Conservation (phyloP, 2,888 invertebrate species). For the Rotaria magnacalcarata region DNA sequence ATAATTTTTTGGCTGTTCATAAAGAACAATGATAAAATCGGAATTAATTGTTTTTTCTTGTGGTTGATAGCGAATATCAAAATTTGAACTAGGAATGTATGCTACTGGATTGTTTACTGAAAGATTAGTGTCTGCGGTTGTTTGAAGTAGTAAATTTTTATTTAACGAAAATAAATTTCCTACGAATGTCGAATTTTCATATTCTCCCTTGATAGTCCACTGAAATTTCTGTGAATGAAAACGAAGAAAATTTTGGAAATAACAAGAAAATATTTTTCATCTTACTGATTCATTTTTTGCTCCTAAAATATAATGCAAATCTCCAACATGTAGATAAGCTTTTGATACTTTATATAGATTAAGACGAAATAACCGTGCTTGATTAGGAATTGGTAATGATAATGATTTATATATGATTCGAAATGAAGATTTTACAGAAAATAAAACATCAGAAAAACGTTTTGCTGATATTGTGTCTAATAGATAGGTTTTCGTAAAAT, state of each 20-base stretch:
- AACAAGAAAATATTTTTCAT: background rate
- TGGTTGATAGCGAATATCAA: background rate
- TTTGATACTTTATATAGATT: background rate
- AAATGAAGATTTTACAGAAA: background rate
- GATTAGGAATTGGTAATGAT: background rate
- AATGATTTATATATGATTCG: background rate
- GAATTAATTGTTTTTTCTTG: background rate
- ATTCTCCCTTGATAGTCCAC: background rate
- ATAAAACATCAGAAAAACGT: background rate
- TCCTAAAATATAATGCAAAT: background rate
- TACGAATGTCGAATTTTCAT: background rate
- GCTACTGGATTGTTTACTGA: background rate
- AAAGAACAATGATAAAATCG: background rate
- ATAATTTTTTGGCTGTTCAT: background rate
- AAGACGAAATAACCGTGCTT: background rate
- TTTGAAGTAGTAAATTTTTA: background rate
- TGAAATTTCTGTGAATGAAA: background rate
- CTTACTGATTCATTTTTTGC: background rate
- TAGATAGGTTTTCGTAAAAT: background rate
- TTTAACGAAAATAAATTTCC: background rate
- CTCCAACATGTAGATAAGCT: background rate
- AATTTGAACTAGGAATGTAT: background rate
- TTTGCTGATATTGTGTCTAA: background rate
- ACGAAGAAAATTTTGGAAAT: background rate
- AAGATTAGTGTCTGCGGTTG: background rate